Percentiles rank a stretch among this genome's conserved stretches.
Evolutionary conservation across 2,797 vertebrate genomes (phyloP).

Genomic region (Xiphophorus birchmanni): DNA sequence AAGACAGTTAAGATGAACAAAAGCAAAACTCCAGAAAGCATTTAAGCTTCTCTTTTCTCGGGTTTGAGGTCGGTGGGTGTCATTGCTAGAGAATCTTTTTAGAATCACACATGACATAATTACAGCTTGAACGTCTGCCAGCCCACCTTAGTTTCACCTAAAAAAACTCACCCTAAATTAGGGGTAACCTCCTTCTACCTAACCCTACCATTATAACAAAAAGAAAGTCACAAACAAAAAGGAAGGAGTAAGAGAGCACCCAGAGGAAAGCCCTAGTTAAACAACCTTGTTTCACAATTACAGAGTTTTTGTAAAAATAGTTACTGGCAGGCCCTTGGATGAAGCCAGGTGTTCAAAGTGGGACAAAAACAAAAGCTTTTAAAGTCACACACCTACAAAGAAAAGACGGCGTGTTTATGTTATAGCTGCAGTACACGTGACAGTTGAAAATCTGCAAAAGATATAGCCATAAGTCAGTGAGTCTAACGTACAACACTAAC

Average conservation of each 20-base stretch:
- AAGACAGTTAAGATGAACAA: slow-evolving; percentile 53
- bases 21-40: slow-evolving; percentile 30
- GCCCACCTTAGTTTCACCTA: slow-evolving; percentile 74
- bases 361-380: slow-evolving; percentile 58
- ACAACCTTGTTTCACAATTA: slow-evolving; percentile 62
- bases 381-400: slow-evolving; percentile 38
- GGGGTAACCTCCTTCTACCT: slow-evolving; percentile 72
- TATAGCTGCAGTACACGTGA: slow-evolving; percentile 51
- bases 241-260: slow-evolving; percentile 34
- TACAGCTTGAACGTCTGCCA: slow-evolving; percentile 66
- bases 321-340: slow-evolving; percentile 51
- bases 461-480: slow-evolving; percentile 64
- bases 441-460: slow-evolving; percentile 65
- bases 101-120: slow-evolving; percentile 74
- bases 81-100: slow-evolving; percentile 63
- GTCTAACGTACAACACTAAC: slow-evolving; percentile 67
- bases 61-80: slow-evolving; percentile 70
- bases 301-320: slow-evolving; percentile 54
- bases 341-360: slow-evolving; percentile 65
- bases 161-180: slow-evolving; percentile 79
- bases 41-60: slow-evolving; percentile 57
- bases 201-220: slow-evolving; percentile 68
- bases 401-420: slow-evolving; percentile 49
- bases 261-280: slow-evolving; percentile 57
- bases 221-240: slow-evolving; percentile 63